Conservation (phyloP, 2,888 invertebrate genomes). For the Hermodice carunculata region DNA sequence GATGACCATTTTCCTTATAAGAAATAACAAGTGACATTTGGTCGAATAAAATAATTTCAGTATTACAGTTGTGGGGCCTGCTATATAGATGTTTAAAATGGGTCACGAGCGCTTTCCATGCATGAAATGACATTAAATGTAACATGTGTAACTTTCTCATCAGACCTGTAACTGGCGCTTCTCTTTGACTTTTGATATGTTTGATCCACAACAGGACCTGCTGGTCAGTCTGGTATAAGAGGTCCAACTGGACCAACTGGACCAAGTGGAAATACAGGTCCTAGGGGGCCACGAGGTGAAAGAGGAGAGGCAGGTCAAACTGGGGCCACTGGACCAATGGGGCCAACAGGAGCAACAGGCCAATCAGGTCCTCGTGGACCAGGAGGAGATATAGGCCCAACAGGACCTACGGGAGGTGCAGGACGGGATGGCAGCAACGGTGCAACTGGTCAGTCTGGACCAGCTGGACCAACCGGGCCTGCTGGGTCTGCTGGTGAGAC, state of each 20-base stretch:
- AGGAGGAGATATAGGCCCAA: conserved; percentile 57
- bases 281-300: conserved; percentile 34
- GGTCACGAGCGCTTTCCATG: too few species aligned
- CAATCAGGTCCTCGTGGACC: conserved; percentile 16
- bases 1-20: too few species aligned
- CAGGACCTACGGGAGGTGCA: conserved; percentile 79
- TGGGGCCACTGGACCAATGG: conserved; percentile 66
- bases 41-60: too few species aligned
- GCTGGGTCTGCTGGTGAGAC: conserved; percentile 70
- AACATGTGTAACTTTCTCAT: too few species aligned
- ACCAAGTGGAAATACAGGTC: conserved; percentile 33
- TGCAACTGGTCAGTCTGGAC: conserved; percentile 10
- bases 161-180: too few species aligned
- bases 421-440: conserved; percentile 64
- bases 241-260: conserved; percentile 20
- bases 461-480: conserved; percentile 28
- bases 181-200: too few species aligned
- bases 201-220: conserved; percentile 23
- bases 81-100: too few species aligned
- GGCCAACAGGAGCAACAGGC: conserved; percentile 72
- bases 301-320: conserved; percentile 11
- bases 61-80: too few species aligned
- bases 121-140: too few species aligned
- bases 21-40: too few species aligned
- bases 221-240: neutral